phyloP scores from a whole-genome alignment of 2,888 invertebrate genomes.

The Lithosia quadra region DNA sequence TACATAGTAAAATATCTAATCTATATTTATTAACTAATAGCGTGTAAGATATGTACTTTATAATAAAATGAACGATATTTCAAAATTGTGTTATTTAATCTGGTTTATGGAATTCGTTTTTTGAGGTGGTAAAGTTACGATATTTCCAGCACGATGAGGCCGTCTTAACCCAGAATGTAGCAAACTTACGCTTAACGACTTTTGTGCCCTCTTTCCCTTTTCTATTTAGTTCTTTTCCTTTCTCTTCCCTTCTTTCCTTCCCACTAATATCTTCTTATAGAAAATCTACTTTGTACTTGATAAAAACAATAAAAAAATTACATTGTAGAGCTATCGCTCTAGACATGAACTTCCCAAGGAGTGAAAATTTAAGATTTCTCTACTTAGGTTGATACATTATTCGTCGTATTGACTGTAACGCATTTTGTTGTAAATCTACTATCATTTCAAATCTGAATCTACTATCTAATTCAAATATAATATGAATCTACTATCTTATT shows the following conservation, averaged over 20 bases:
- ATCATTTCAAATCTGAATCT: not conserved
- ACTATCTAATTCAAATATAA: not conserved
- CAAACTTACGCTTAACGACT: too few relatives aligned
- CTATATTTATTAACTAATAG: constrained; percentile 2
- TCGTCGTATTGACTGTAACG: too few relatives aligned
- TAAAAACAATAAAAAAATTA: too few relatives aligned
- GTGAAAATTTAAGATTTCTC: too few relatives aligned
- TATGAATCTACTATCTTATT: not conserved
- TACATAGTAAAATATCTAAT: constrained; percentile 23
- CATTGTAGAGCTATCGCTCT: too few relatives aligned
- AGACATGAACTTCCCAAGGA: too few relatives aligned
- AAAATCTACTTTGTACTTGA: too few relatives aligned
- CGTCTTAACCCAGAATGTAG: not conserved
- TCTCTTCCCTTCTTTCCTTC: too few relatives aligned
- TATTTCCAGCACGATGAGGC: not conserved
- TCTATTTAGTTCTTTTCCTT: not conserved
- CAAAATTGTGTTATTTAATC: not conserved
- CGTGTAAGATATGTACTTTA: constrained; percentile 1
- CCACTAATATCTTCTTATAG: too few relatives aligned
- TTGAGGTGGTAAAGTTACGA: not conserved
- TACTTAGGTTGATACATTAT: too few relatives aligned
- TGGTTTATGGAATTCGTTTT: not conserved
- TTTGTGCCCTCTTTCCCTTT: not conserved
- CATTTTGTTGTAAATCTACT: not conserved
- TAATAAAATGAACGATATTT: not conserved